phyloP scores from a whole-genome alignment of 2,797 vertebrate species.

The Phyllotis vaccarum region DNA sequence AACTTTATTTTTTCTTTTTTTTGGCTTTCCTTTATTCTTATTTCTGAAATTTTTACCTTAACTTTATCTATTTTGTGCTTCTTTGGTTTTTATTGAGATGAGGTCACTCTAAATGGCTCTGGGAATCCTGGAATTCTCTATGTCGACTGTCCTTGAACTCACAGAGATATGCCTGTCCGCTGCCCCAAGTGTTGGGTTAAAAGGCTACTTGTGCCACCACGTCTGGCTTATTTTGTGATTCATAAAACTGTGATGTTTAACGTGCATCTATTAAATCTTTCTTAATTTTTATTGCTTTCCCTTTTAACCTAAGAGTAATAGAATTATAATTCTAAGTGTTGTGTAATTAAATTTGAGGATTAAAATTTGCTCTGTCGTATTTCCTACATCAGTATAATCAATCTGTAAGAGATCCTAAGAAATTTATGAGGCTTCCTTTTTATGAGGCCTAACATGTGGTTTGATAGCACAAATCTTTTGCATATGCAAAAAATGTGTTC shows the following conservation, averaged over 20 bases:
- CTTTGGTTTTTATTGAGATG: neutral
- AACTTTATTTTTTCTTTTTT: neutral
- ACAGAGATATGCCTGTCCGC: neutral
- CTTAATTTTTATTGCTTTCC: neutral
- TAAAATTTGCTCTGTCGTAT: neutral
- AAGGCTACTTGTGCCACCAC: neutral
- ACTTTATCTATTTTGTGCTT: neutral
- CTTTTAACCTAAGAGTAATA: neutral
- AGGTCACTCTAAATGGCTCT: neutral
- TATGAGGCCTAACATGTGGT: neutral
- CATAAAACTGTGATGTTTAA: neutral
- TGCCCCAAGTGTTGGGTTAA: neutral
- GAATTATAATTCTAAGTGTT: neutral
- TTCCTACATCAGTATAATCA: neutral
- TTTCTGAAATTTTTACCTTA: neutral
- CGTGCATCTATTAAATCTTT: neutral
- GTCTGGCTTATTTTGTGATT: neutral
- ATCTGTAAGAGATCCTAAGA: neutral
- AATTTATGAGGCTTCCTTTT: neutral
- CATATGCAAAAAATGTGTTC: neutral
- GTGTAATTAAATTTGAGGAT: neutral
- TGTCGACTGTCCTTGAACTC: neutral
- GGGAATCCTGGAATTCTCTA: neutral
- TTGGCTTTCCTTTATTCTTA: neutral
- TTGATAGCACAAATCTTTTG: neutral